Evolutionary conservation across 2,888 invertebrate species (phyloP).

Genomic region (Andrena marginata): DNA sequence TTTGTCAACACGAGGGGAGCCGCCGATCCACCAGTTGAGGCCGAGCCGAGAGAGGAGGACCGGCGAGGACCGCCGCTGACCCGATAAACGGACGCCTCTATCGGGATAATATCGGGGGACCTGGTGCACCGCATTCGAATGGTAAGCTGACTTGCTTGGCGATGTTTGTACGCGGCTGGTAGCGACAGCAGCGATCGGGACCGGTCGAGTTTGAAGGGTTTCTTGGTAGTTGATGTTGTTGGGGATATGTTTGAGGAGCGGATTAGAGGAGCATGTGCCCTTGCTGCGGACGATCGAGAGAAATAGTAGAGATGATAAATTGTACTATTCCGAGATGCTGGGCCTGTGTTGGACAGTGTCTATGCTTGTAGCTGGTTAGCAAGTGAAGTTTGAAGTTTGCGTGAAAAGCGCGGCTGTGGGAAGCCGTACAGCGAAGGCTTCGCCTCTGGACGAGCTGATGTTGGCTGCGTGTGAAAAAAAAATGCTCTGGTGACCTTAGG

Average conservation of each 20-base stretch:
- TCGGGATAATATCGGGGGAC: conserved; percentile 56
- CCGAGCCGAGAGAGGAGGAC: background rate
- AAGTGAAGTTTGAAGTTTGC: background rate
- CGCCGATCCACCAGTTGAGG: background rate
- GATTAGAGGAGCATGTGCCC: conserved; percentile 9
- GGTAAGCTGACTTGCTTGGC: conserved; percentile 50
- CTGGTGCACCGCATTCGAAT: conserved; percentile 57
- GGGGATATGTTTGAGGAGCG: too few species aligned
- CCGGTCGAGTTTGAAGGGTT: too few species aligned
- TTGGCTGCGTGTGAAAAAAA: background rate
- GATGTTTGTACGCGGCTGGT: background rate
- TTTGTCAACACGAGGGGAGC: conserved; percentile 20
- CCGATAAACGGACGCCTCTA: conserved; percentile 55
- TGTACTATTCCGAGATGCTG: conserved; percentile 36
- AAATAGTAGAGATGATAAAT: conserved; percentile 40
- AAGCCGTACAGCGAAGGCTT: background rate
- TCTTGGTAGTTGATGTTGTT: too few species aligned
- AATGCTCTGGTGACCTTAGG: conserved; percentile 2
- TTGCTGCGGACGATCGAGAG: background rate
- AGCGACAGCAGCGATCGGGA: background rate
- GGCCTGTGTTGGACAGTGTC: background rate
- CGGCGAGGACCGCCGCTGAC: background rate
- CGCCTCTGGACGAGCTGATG: background rate
- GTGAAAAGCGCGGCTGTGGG: background rate
- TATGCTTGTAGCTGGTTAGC: background rate